Conservation (phyloP, 2,888 invertebrate genomes). For the Pimpla rufipes region DNA sequence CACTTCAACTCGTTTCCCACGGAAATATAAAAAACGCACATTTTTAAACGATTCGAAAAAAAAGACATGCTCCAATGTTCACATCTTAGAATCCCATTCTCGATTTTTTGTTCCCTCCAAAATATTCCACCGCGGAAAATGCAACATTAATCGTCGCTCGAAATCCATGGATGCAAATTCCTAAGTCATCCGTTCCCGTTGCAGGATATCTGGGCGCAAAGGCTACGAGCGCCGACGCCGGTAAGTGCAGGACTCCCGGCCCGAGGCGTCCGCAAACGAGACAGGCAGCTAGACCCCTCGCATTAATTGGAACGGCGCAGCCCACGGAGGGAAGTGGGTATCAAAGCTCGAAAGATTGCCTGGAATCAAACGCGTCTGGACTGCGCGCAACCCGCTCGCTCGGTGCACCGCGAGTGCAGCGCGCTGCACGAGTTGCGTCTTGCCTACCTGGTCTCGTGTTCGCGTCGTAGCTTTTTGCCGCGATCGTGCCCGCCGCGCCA, state of each 20-base stretch:
- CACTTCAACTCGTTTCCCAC: no score
- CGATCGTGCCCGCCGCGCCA: conserved; percentile 18
- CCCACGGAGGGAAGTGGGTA: conserved; percentile 9
- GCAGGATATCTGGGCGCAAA: background rate
- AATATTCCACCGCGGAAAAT: no score
- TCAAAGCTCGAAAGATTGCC: conserved; percentile 49
- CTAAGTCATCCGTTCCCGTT: background rate
- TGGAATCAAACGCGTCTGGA: conserved; percentile 45
- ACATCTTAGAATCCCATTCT: no score
- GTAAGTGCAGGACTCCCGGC: conserved; percentile 22
- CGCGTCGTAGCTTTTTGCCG: conserved; percentile 26
- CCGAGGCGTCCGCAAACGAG: conserved; percentile 48
- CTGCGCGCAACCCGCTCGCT: conserved; percentile 28
- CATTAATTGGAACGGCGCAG: conserved; percentile 45
- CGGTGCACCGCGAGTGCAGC: conserved; percentile 36
- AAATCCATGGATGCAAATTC: no score
- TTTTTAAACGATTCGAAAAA: no score
- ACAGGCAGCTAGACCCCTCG: conserved; percentile 39
- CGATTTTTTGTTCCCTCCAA: no score
- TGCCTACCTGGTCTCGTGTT: conserved; percentile 26
- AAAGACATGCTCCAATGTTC: no score
- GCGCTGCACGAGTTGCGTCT: conserved; percentile 22
- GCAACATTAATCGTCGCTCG: no score
- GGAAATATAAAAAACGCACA: no score
- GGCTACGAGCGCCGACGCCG: background rate